phyloP scores from a whole-genome alignment of 2,797 vertebrate genomes.

The Coreius guichenoti region DNA sequence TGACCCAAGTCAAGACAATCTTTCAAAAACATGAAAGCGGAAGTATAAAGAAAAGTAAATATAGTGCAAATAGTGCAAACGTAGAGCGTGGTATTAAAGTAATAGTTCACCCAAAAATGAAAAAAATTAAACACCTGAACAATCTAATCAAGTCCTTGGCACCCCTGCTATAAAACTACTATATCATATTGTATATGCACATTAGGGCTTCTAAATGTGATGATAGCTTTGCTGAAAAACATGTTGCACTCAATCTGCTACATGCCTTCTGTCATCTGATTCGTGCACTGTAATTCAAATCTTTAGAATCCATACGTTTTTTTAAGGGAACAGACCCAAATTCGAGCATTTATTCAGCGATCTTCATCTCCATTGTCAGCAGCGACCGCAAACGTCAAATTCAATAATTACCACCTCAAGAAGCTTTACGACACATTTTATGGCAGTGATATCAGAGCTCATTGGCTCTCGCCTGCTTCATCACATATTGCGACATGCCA shows the following conservation, averaged over 20 bases:
- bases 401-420: too few relatives aligned
- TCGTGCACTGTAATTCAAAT: too few relatives aligned
- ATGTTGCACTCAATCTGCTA: not conserved
- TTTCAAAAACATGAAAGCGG: constrained; percentile 52
- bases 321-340: too few relatives aligned
- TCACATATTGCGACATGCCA: not conserved
- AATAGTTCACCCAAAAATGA: not conserved
- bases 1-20: constrained; percentile 42
- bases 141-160: not conserved
- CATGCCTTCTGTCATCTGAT: not conserved
- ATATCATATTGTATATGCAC: not conserved
- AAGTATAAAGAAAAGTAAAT: constrained; percentile 43
- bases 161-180: not conserved
- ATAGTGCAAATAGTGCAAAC: not conserved
- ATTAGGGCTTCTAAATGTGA: not conserved
- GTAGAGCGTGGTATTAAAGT: not conserved
- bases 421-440: not conserved
- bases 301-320: too few relatives aligned
- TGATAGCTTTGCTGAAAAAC: not conserved
- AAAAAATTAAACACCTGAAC: not conserved
- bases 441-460: not conserved
- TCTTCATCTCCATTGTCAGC: too few relatives aligned
- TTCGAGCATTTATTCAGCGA: too few relatives aligned
- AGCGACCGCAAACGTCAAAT: too few relatives aligned
- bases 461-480: not conserved